Base-by-base conservation (phyloP, 2,888 invertebrate genomes). In the Tachina grossa region DNA sequence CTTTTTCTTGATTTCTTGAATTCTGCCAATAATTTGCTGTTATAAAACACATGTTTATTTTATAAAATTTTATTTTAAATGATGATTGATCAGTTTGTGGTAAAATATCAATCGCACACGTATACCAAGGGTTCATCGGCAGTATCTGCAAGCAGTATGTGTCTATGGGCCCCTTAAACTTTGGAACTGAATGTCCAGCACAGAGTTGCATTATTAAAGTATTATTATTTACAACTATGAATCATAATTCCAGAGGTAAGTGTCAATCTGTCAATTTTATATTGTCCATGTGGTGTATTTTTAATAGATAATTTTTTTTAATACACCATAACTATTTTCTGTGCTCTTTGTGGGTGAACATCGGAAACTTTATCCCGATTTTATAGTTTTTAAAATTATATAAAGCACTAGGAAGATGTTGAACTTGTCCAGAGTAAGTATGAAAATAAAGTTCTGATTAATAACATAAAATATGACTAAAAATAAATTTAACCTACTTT, bases 371-470 rank as follows among this genome's bases (percentile, higher is more conserved):
- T 2, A 14, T 55, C 43, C 14, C n/a, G 1, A 31, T 77, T 11
- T 53, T 47, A 39, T 19, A 69, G 2, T 66, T 43, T 22, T n/a
- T 10, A 10, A 79, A 74, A 4, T 51, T 87, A 88, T 84, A 88
- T 31, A 88, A 88, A 88, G 86, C 10, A 41, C 13, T 1, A 41
- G 10, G 9, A 89, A 90, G 87, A 91, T 91, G 90, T 78, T 92
- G 89, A 92, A 91, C 89, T 87, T 92, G 72, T 91, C 92, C 57
- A 91, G 91, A 89, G 92, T 92, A 80, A 90, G 91, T 89, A 71
- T 8, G 1, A 49, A 43, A 65, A 19, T 22, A 19, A 13, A 41
- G 1, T 22, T 14, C n/a, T 39, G 14, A 5, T 31, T 0, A 19
- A 22, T 49, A 49, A 57, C 49, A 13, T 8, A n/a, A 10, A 31